A percentile compares a stretch with the other conserved stretches of the same genome.
Conservation (phyloP, 2,113 vertebrate genomes). For the Riparia riparia region DNA sequence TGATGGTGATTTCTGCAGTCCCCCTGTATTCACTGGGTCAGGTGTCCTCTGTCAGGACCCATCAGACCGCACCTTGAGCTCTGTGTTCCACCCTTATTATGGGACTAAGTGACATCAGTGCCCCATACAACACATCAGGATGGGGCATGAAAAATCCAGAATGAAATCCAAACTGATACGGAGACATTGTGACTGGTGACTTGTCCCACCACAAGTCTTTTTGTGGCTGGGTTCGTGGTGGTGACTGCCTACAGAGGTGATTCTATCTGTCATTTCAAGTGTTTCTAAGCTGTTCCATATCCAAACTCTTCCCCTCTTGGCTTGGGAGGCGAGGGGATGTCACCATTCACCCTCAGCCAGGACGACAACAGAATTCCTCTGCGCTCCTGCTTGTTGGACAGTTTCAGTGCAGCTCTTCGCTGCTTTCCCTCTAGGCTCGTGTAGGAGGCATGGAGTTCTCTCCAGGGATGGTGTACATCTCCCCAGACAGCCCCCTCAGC, state of each 20-base stretch:
- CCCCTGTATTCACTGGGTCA: neutral
- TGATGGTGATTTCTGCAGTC: neutral
- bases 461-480: constrained; percentile 95
- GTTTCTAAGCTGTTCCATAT: neutral
- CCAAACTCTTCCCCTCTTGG: neutral
- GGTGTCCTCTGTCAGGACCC: neutral
- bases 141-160: neutral
- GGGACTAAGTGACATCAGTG: neutral
- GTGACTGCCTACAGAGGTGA: neutral
- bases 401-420: accelerated
- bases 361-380: neutral
- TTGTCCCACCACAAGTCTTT: neutral
- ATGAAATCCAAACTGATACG: neutral
- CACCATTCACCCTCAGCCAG: neutral
- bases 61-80: neutral
- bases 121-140: neutral
- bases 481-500: constrained; percentile 95
- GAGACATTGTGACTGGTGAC: neutral
- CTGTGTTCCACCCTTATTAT: neutral
- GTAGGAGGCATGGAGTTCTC: constrained; percentile 96
- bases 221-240: neutral
- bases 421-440: constrained; percentile 80
- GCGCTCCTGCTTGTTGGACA: accelerated
- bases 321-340: neutral
- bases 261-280: neutral